Evolutionary conservation across 2,888 invertebrate genomes (phyloP).

Genomic region (Trilocha varians): DNA sequence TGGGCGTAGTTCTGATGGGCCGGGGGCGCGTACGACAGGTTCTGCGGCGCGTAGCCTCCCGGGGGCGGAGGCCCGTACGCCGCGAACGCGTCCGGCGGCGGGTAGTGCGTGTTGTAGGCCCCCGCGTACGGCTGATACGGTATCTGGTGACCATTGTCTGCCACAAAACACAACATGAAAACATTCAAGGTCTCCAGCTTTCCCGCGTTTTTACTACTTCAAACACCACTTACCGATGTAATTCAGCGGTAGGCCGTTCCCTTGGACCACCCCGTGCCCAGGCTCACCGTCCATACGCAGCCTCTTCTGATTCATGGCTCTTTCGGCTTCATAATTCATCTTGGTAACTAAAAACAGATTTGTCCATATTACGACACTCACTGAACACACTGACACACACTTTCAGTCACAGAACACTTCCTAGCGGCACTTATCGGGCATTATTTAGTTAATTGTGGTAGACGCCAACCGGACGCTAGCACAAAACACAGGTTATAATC

Average conservation of each 20-base stretch:
- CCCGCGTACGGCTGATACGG: constrained; percentile 67
- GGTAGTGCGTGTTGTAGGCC: constrained; percentile 68
- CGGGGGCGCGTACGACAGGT: constrained; percentile 64
- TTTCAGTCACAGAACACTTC: constrained; percentile 27
- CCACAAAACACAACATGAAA: constrained; percentile 4
- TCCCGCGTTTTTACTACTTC: constrained; percentile 18
- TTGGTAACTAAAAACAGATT: constrained; percentile 63
- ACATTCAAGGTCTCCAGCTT: constrained; percentile 11
- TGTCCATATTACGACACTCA: constrained; percentile 28
- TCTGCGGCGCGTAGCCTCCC: constrained; percentile 63
- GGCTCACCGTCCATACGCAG: constrained; percentile 70
- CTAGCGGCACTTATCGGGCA: constrained; percentile 37
- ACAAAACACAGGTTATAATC: constrained; percentile 70
- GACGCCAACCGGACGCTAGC: constrained; percentile 73
- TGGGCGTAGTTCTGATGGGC: constrained; percentile 69
- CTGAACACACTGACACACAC: constrained; percentile 31
- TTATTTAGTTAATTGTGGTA: constrained; percentile 57
- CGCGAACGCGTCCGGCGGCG: constrained; percentile 64
- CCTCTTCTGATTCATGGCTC: constrained; percentile 71
- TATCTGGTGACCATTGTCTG: constrained; percentile 71
- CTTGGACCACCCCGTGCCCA: constrained; percentile 67
- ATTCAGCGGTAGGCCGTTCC: constrained; percentile 68
- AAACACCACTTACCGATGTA: constrained; percentile 54
- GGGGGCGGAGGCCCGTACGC: constrained; percentile 65
- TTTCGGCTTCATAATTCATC: constrained; percentile 71